A percentile compares a stretch with the other conserved stretches of the same genome.
Conservation (phyloP, 2,797 vertebrate species). For the Periparus ater region DNA sequence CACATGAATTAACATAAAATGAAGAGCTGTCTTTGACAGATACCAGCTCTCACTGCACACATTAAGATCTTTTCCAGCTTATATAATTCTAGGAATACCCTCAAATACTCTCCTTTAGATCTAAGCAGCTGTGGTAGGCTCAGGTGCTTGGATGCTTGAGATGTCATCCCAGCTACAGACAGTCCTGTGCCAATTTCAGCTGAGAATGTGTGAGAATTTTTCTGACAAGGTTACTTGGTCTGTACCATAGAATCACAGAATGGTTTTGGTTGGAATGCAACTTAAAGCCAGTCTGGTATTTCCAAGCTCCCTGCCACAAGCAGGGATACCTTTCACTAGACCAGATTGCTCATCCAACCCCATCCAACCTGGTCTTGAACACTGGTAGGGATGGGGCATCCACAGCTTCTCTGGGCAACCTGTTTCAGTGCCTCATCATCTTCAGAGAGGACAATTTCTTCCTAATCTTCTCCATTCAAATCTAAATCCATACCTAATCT, state of each 20-base stretch:
- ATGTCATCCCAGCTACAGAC: neutral
- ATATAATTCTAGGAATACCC: neutral
- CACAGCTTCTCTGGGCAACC: accelerated
- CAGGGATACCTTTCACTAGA: neutral
- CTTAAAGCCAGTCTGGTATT: neutral
- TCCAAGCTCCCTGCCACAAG: neutral
- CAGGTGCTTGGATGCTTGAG: neutral
- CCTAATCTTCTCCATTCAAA: neutral
- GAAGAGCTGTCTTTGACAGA: neutral
- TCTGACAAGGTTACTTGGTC: neutral
- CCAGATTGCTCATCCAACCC: neutral
- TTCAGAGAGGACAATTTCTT: neutral
- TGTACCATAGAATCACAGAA: neutral
- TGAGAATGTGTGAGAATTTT: neutral
- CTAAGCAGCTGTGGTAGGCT: neutral
- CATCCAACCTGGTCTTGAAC: neutral
- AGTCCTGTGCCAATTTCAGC: neutral
- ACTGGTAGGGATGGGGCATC: neutral
- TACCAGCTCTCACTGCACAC: neutral
- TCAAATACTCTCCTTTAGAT: neutral
- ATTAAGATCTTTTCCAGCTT: neutral
- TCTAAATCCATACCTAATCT: neutral
- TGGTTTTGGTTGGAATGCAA: neutral
- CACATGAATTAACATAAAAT: accelerated
- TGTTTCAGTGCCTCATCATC: neutral